Base-by-base conservation (phyloP, 2,888 invertebrate species). In the Meteorus cinctellus region DNA sequence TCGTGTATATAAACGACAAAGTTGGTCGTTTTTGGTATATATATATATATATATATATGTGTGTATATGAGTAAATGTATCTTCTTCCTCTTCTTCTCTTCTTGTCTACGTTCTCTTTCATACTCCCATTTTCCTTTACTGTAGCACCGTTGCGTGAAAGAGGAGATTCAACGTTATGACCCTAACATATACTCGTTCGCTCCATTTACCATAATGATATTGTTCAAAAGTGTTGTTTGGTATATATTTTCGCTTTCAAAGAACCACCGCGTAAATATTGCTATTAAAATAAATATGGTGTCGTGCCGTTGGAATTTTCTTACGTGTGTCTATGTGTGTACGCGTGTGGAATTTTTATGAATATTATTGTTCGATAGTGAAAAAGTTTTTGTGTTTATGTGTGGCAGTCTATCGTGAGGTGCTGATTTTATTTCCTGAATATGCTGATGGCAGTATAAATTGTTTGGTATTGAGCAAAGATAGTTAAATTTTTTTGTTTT, bases 11-110 rank as follows among this genome's bases (percentile, higher is more conserved):
- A 72, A 51, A 62, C 36, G 59, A 70, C 51, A 29, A 59, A 63
- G 41, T 72, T 72, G 27, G 48, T 72, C 51, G 48, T 55, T 69
- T 55, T 51, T 12, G 34, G 19, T 14, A 45, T 65, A 48, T 67
- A 78, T 74, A 27, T 24, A 48, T 41, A 59, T 36, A 60, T 59
- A 45, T 65, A 41, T 68, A 77, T 73, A 19, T 24, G 41, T 41
- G 41, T 41, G 55, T 60, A 29, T 51, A 74, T 77, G n/a, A n/a
- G n/a, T n/a, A n/a, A 41, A 41, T 41, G 41, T 41, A 12, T 41
- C 41, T 41, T 76, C 48, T 19, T 68, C 68, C 29, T 31, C 36
- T 68, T 68, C 63, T 60, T 62, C 36, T 6, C 34, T 66, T 66
- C 16, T 24, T 10, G 12, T 24, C 14, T 19, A 24, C 24, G 19